phyloP scores from a whole-genome alignment of 2,113 vertebrate species.

The Microtus richardsoni region DNA sequence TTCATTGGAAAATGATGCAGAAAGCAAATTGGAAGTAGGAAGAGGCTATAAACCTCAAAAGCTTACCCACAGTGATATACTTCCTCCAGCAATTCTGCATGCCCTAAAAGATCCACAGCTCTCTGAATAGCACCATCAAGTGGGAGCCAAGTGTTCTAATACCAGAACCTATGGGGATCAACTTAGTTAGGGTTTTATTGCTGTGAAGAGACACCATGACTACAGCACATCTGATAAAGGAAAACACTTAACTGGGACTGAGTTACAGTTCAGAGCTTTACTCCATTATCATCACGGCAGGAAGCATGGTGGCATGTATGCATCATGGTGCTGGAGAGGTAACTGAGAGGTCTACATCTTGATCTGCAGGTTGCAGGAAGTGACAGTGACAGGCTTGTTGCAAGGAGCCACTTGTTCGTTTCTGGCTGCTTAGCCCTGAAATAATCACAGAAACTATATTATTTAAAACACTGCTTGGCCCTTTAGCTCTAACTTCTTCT shows the following conservation, averaged over 20 bases:
- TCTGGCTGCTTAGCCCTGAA: too few species aligned
- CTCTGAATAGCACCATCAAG: not conserved
- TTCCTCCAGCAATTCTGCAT: not conserved
- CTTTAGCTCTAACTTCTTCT: too few species aligned
- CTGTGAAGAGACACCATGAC: not conserved
- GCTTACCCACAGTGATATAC: not conserved
- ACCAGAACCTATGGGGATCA: not conserved
- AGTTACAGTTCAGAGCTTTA: too few species aligned
- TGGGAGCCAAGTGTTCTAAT: not conserved
- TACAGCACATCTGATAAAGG: not conserved
- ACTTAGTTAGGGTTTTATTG: not conserved
- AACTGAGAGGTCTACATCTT: too few species aligned
- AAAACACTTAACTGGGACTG: not conserved
- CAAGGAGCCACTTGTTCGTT: too few species aligned
- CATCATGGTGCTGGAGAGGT: too few species aligned
- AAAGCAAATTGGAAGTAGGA: not conserved
- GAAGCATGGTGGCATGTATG: too few species aligned
- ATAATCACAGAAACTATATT: too few species aligned
- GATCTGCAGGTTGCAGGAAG: too few species aligned
- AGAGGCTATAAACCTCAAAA: not conserved
- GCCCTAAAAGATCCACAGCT: not conserved
- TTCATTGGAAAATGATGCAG: not conserved
- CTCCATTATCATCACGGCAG: too few species aligned
- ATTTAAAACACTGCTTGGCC: too few species aligned
- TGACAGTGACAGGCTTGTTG: too few species aligned